Evolutionary conservation across 2,888 invertebrate species (phyloP).

Genomic region (Hirtodrosophila confusa): DNA sequence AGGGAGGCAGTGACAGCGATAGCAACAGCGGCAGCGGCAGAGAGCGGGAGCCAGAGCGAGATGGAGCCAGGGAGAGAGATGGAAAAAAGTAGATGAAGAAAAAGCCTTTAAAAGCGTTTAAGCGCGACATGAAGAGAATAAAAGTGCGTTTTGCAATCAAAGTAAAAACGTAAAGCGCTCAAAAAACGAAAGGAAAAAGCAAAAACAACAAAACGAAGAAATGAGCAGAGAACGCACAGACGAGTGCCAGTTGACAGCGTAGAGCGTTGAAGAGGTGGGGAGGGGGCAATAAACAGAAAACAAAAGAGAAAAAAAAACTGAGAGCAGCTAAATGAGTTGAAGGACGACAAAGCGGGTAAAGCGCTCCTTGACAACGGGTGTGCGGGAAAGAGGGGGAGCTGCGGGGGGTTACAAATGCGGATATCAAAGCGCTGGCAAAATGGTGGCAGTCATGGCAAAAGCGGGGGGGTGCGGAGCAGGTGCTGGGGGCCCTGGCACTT

Average conservation of each 20-base stretch:
- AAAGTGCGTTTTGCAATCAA: conserved; percentile 76
- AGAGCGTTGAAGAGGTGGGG: not conserved
- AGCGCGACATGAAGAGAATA: conserved; percentile 63
- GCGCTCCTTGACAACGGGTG: not conserved
- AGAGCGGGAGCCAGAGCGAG: not conserved
- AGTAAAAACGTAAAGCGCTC: conserved; percentile 63
- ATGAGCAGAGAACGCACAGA: conserved; percentile 27
- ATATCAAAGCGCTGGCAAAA: conserved; percentile 76
- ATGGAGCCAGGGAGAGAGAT: too few species aligned
- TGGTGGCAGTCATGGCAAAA: conserved; percentile 48
- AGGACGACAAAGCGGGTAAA: conserved; percentile 55
- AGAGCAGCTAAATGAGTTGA: conserved; percentile 73
- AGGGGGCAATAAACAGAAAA: not conserved
- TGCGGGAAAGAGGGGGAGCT: not conserved
- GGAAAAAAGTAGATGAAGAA: not conserved
- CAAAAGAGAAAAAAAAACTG: conserved; percentile 26
- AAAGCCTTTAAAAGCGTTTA: conserved; percentile 67
- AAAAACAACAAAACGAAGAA: conserved; percentile 21
- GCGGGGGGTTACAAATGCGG: conserved; percentile 25
- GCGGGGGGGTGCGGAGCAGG: not conserved
- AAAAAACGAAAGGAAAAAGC: conserved; percentile 29
- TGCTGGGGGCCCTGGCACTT: conserved; percentile 37
- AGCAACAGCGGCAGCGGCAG: conserved; percentile 4
- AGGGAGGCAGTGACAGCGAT: not conserved
- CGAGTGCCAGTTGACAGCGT: conserved; percentile 1